Conservation (phyloP, 2,888 invertebrate genomes). For the Drosophila mimica region DNA sequence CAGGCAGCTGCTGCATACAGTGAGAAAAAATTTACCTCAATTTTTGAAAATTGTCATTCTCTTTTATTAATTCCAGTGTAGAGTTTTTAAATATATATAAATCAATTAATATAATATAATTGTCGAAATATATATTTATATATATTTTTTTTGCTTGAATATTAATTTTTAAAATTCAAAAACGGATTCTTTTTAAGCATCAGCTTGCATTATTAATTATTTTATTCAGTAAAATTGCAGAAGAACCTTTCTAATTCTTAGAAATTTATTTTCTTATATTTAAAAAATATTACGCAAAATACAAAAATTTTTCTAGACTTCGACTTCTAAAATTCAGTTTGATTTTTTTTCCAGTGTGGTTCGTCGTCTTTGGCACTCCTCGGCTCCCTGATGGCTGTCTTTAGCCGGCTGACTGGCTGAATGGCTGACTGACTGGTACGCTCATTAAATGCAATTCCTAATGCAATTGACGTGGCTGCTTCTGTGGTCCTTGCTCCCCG, state of each 20-base stretch:
- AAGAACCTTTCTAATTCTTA: neutral
- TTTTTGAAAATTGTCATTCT: neutral
- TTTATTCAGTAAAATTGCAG: neutral
- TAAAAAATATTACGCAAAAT: neutral
- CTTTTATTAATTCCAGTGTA: neutral
- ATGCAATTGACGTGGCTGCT: constrained; percentile 72
- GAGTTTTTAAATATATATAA: neutral
- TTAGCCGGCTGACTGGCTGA: neutral
- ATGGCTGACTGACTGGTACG: constrained; percentile 10
- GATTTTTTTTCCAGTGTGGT: neutral
- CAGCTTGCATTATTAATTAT: neutral
- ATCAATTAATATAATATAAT: no score
- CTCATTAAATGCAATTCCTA: constrained; percentile 76
- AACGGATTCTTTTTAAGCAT: neutral
- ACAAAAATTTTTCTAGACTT: neutral
- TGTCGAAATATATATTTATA: no score
- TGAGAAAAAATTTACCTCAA: neutral
- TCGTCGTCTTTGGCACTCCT: neutral
- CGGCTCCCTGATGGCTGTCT: neutral
- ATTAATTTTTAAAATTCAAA: neutral
- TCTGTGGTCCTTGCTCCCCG: constrained; percentile 25
- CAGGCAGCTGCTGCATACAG: constrained; percentile 27
- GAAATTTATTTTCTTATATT: neutral
- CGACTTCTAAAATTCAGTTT: neutral
- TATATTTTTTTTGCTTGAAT: neutral